A percentile compares a stretch with the other conserved stretches of the same genome.
phyloP scores from a whole-genome alignment of 35 echinoderm and acorn worm species.

The Heliocidaris tuberculata region DNA sequence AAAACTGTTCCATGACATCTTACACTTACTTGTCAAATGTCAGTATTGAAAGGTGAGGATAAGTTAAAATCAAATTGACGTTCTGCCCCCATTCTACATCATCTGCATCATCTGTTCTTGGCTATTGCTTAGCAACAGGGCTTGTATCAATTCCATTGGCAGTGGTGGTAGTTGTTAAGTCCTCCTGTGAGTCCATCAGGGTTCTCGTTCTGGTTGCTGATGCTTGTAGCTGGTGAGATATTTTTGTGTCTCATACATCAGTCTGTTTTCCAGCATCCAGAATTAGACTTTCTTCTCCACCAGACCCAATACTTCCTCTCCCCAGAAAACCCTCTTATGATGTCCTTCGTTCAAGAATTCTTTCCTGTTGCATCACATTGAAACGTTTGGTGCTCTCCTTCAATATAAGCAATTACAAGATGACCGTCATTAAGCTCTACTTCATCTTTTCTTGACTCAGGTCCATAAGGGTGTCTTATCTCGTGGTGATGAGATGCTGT shows the following conservation, averaged over 20 bases:
- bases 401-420: neutral
- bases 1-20: neutral
- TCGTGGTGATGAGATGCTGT: no score
- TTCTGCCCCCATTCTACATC: neutral
- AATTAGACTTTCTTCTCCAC: no score
- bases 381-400: neutral
- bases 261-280: no score
- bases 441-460: neutral
- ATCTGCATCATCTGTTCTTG: neutral
- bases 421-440: neutral
- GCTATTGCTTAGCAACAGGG: neutral
- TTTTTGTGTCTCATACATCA: no score
- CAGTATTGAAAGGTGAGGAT: conserved; percentile 17
- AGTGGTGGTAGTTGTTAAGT: neutral
- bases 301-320: no score
- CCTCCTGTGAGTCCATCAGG: no score
- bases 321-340: no score
- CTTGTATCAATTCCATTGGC: neutral
- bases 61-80: no score
- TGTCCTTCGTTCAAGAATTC: no score
- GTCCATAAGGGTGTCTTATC: no score
- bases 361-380: conserved; percentile 3
- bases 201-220: neutral
- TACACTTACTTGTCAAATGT: conserved; percentile 42
- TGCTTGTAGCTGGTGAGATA: no score